Evolutionary conservation across 2,113 vertebrate genomes (phyloP).

Genomic region (Ahaetulla prasina): DNA sequence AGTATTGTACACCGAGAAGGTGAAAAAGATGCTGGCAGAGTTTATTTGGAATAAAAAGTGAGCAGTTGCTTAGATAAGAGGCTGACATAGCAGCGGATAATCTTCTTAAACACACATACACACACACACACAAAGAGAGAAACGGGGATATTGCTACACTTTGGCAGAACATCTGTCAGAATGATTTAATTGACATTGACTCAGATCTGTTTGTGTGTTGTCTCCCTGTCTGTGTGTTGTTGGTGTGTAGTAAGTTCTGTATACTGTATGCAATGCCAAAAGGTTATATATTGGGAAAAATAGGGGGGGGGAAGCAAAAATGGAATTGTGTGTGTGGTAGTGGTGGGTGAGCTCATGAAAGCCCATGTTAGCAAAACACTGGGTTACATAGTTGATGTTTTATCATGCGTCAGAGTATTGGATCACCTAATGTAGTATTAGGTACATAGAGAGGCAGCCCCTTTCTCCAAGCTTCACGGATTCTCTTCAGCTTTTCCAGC

Average conservation of each 20-base stretch:
- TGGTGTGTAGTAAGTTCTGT: neutral
- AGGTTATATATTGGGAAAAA: neutral
- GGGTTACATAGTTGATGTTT: neutral
- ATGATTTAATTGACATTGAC: neutral
- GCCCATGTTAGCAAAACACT: neutral
- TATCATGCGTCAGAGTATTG: neutral
- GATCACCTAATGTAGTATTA: neutral
- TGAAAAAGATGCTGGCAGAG: neutral
- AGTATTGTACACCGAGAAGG: fast-evolving
- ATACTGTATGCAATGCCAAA: neutral
- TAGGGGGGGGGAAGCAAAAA: too few relatives aligned
- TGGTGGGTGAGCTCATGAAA: neutral
- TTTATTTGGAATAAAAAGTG: slow-evolving; percentile 44
- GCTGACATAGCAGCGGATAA: slow-evolving; percentile 42
- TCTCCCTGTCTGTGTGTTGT: neutral
- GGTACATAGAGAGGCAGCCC: neutral
- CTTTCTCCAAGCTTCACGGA: neutral
- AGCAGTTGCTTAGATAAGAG: slow-evolving; percentile 38
- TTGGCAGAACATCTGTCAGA: neutral
- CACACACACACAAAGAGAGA: neutral
- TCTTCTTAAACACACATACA: neutral
- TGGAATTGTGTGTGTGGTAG: neutral
- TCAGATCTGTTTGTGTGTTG: neutral
- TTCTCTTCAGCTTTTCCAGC: too few relatives aligned
- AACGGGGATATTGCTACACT: neutral